Percentiles rank a stretch among this genome's conserved stretches.
phyloP scores from a whole-genome alignment of 2,888 invertebrate species.

The Linyphia triangularis region DNA sequence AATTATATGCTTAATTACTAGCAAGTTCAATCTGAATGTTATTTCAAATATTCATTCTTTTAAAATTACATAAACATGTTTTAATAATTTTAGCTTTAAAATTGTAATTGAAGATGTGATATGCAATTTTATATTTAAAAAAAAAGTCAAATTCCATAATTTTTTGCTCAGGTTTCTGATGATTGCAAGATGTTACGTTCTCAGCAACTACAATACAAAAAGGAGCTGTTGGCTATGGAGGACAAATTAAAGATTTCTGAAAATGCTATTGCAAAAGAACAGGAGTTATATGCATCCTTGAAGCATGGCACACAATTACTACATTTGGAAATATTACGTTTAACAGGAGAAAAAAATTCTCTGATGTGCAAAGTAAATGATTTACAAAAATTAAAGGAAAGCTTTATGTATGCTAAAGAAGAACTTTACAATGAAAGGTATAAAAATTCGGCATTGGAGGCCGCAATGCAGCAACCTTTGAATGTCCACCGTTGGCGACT shows the following conservation, averaged over 20 bases:
- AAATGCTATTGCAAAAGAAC: conserved; percentile 15
- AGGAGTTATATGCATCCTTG: conserved; percentile 26
- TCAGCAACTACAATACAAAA: conserved; percentile 16
- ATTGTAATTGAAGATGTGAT: too few species aligned
- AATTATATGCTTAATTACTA: too few species aligned
- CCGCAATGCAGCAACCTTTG: conserved; percentile 55
- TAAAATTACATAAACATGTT: too few species aligned
- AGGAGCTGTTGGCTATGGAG: conserved; percentile 13
- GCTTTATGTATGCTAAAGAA: conserved; percentile 52
- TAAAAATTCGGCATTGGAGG: conserved; percentile 61
- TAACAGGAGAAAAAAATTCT: conserved; percentile 58
- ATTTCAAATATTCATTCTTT: too few species aligned
- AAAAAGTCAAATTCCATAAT: too few species aligned
- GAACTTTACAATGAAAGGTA: conserved; percentile 61
- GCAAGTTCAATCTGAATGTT: too few species aligned
- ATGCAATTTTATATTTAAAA: too few species aligned
- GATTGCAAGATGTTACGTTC: conserved; percentile 38
- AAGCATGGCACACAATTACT: conserved; percentile 44
- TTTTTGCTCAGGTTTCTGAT: conserved; percentile 27
- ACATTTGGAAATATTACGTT: conserved; percentile 52
- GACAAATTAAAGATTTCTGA: conserved; percentile 47
- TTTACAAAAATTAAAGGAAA: conserved; percentile 56
- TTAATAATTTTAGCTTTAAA: too few species aligned
- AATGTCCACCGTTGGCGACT: conserved; percentile 67
- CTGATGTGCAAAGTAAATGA: conserved; percentile 61